Base-by-base conservation (phyloP, 1,140 invertebrate genomes). In the Mylabris phalerata region DNA sequence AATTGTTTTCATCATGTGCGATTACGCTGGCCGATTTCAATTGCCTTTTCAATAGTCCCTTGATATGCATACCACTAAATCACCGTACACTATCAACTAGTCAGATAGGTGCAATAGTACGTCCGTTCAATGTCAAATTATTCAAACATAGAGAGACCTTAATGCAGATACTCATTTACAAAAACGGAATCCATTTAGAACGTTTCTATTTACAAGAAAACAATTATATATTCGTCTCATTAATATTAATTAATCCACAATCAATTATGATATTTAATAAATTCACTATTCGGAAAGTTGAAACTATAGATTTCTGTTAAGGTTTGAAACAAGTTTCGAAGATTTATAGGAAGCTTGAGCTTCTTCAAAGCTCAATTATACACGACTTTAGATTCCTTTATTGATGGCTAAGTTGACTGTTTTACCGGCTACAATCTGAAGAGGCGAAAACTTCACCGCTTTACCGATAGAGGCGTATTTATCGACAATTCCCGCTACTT, bases 1-100 rank as follows among this genome's bases (percentile, higher is more conserved):
- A 73, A 72, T 71, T 69, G 71, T 71, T 73, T 71, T 73, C 70
- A 71, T 73, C 71, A 71, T 71, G 69, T 69, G 64, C 69, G 69
- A 73, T 73, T 71, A 72, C 65, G 63, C 60, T 51, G 68, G 52
- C 64, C 65, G 62, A 73, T 73, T 73, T 73, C 71, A 73, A 73
- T 73, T 73, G 69, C 66, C 67, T 71, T 71, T 71, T 72, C 71
- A 71, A 71, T 71, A 69, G 66, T 65, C 62, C 65, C 62, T 63
- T 55, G 67, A 70, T 71, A 72, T 67, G 65, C 63, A 65, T 59
- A 66, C 51, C 67, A 63, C 58, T 72, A 72, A 72, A 72, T 72
- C 71, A 72, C 68, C 43, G 59, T 55, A 57, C 67, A 67, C 68
- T 71, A 71, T 71, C 69, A 64, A 67, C 63, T 55, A 55, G 56